phyloP scores from a whole-genome alignment of 64 coral and sea anemone genomes.

The Pachyseris speciosa region DNA sequence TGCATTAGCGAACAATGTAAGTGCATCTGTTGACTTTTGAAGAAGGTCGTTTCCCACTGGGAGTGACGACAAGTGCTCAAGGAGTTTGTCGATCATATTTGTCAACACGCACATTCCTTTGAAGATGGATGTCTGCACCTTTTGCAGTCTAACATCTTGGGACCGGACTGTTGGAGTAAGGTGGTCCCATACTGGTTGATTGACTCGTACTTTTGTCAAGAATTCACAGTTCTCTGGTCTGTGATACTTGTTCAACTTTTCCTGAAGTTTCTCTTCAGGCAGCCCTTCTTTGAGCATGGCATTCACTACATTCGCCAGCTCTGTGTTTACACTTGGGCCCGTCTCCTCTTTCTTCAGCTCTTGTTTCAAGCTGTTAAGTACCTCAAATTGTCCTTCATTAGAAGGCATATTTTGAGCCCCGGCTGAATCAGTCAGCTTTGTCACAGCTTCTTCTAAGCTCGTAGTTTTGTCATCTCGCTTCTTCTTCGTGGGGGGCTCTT shows the following conservation, averaged over 20 bases:
- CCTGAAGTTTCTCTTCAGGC: slow-evolving; percentile 29
- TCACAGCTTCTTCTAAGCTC: slow-evolving; percentile 21
- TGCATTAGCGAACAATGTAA: slow-evolving; percentile 50
- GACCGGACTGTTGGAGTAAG: not conserved
- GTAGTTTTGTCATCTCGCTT: slow-evolving; percentile 7
- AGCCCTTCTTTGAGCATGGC: slow-evolving; percentile 24
- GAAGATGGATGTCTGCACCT: slow-evolving; percentile 20
- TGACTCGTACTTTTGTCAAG: slow-evolving; percentile 27
- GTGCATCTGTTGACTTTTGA: slow-evolving; percentile 23
- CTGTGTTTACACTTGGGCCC: slow-evolving; percentile 35
- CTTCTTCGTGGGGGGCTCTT: slow-evolving; percentile 31
- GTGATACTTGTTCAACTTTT: slow-evolving; percentile 17
- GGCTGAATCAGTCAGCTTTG: slow-evolving; percentile 24
- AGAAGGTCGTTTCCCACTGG: slow-evolving; percentile 39
- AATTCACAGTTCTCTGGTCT: not conserved
- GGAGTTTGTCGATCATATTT: not conserved
- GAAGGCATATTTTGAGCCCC: slow-evolving; percentile 9
- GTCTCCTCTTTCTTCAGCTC: slow-evolving; percentile 59
- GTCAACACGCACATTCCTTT: slow-evolving; percentile 59
- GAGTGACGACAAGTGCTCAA: slow-evolving; percentile 7
- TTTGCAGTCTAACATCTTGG: slow-evolving; percentile 55
- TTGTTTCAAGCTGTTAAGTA: slow-evolving; percentile 52
- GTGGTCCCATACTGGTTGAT: slow-evolving; percentile 33
- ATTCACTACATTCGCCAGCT: slow-evolving; percentile 40
- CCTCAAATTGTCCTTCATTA: slow-evolving; percentile 45